Evolutionary conservation across 2,888 invertebrate species (phyloP).

Genomic region (Scaptomyza parva): DNA sequence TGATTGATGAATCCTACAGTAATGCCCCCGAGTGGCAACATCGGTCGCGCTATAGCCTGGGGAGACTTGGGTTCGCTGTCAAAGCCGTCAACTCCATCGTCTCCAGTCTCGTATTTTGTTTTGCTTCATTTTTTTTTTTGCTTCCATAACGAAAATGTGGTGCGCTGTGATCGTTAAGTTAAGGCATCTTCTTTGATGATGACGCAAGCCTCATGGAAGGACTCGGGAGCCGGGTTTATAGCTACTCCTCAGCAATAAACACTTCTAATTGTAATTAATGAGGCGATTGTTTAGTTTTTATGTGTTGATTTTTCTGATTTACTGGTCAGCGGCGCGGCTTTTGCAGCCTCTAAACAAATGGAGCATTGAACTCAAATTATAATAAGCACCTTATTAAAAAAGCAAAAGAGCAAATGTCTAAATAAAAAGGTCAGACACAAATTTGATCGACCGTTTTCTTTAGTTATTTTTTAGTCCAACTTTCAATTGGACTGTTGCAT

Average conservation of each 20-base stretch:
- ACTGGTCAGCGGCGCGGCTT: conserved; percentile 37
- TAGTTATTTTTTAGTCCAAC: not conserved
- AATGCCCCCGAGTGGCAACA: conserved; percentile 56
- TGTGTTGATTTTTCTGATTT: conserved; percentile 71
- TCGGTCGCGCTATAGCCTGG: conserved; percentile 38
- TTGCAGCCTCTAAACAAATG: conserved; percentile 48
- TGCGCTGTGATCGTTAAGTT: conserved; percentile 67
- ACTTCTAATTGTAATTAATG: conserved; percentile 81
- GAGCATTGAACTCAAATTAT: conserved; percentile 62
- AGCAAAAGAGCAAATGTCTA: no score
- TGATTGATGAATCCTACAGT: conserved; percentile 78
- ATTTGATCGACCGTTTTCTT: conserved; percentile 6
- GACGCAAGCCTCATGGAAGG: conserved; percentile 63
- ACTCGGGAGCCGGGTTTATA: conserved; percentile 57
- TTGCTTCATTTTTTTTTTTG: conserved; percentile 6
- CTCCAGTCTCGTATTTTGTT: conserved; percentile 3
- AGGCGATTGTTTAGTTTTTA: conserved; percentile 78
- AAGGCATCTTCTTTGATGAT: conserved; percentile 66
- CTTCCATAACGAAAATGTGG: conserved; percentile 45
- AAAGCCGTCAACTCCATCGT: conserved; percentile 49
- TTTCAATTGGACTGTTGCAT: not conserved
- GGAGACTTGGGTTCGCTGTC: conserved; percentile 55
- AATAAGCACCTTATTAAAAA: conserved; percentile 30
- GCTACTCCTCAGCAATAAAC: conserved; percentile 74
- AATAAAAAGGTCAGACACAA: conserved; percentile 1